phyloP scores from a whole-genome alignment of 1,140 invertebrate species.

The Cecropterus lyciades region DNA sequence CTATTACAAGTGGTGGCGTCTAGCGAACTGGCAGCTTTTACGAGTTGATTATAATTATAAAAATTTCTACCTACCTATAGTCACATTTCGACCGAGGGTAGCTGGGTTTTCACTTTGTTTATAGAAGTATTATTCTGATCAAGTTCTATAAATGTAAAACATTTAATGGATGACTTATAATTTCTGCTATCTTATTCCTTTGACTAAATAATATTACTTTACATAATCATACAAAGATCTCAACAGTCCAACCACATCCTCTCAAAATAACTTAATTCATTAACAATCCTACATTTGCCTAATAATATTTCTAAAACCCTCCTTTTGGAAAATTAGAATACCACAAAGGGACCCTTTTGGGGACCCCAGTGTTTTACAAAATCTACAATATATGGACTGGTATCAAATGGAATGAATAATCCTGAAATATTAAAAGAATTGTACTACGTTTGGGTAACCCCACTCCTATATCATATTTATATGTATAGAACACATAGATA shows the following conservation, averaged over 20 bases:
- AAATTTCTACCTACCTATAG: too few species aligned
- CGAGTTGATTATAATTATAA: too few species aligned
- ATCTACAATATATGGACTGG: background rate
- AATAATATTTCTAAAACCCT: slow-evolving; percentile 15
- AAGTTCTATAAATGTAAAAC: too few species aligned
- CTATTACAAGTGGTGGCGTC: too few species aligned
- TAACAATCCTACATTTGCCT: slow-evolving; percentile 22
- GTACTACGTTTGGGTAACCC: slow-evolving; percentile 9
- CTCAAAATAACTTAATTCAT: background rate
- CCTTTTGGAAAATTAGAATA: slow-evolving; percentile 27
- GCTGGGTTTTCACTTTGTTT: too few species aligned
- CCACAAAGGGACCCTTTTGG: slow-evolving; percentile 12
- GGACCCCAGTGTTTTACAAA: slow-evolving; percentile 14
- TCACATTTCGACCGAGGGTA: too few species aligned
- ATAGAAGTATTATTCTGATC: too few species aligned
- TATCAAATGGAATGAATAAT: slow-evolving; percentile 16
- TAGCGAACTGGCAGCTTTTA: too few species aligned
- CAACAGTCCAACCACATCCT: slow-evolving; percentile 4
- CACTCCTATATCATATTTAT: background rate
- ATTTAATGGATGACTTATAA: too few species aligned
- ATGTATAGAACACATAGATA: too few species aligned
- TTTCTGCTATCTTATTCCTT: background rate
- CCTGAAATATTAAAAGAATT: slow-evolving; percentile 34
- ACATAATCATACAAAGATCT: slow-evolving; percentile 14
- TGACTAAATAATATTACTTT: too few species aligned